These are phyloP conservation scores for Lycaena phlaeas DNA, from an alignment of 2,888 invertebrate species.

Conservation along the genomic window DNA sequence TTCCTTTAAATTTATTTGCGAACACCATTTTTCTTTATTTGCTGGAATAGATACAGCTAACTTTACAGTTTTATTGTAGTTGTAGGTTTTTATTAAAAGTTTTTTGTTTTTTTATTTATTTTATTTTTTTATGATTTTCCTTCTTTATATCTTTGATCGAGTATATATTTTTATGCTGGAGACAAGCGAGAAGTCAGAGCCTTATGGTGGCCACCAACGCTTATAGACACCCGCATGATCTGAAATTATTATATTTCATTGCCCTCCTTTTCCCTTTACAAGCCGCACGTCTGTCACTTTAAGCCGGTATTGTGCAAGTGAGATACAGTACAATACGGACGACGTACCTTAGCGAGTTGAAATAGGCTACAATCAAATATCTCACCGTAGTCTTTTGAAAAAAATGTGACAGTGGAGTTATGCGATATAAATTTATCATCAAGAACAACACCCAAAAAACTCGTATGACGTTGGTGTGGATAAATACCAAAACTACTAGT, in stretches of 20 bases:
- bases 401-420: no score
- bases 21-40: constrained; percentile 29
- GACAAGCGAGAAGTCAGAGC: neutral
- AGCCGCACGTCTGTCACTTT: no score
- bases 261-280: neutral
- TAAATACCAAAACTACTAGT: no score
- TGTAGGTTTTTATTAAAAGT: neutral
- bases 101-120: neutral
- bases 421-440: no score
- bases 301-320: no score
- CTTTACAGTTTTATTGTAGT: constrained; percentile 22
- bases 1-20: constrained; percentile 30
- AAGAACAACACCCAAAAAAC: no score
- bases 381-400: no score
- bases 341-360: no score
- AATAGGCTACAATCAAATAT: no score
- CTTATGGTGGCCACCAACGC: neutral
- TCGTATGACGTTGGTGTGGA: no score
- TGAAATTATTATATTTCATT: neutral
- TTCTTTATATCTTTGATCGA: neutral
- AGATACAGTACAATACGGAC: no score
- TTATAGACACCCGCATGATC: neutral
- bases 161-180: no score
- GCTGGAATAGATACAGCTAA: constrained; percentile 37
- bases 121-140: neutral